Evolutionary conservation across 1,140 invertebrate species (phyloP).

Genomic region (Euura saliciscinereae): DNA sequence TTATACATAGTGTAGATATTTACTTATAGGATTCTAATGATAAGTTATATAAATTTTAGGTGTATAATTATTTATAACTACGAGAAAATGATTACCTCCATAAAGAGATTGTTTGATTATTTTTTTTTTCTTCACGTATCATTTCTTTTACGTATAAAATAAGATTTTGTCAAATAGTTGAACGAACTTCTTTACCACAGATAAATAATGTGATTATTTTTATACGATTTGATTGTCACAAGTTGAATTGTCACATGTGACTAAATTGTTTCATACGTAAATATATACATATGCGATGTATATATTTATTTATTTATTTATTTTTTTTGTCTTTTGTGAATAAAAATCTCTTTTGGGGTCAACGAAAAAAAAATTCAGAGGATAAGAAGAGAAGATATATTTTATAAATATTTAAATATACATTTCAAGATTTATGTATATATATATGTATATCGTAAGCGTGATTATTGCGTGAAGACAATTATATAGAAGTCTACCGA

Average conservation of each 20-base stretch:
- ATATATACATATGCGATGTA: too few relatives aligned
- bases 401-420: slow-evolving; percentile 8
- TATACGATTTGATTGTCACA: not conserved
- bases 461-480: not conserved
- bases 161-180: not conserved
- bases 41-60: slow-evolving; percentile 39
- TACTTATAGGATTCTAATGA: slow-evolving; percentile 39
- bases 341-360: not conserved
- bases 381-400: not conserved
- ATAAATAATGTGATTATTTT: slow-evolving; percentile 3
- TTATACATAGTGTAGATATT: slow-evolving; percentile 55
- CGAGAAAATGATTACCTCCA: slow-evolving; percentile 12
- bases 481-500: not conserved
- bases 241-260: not conserved
- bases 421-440: not conserved
- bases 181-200: not conserved
- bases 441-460: not conserved
- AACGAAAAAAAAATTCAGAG: not conserved
- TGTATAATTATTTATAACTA: slow-evolving; percentile 45
- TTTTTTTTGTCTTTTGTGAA: not conserved
- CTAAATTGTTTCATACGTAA: not conserved
- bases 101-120: slow-evolving; percentile 10
- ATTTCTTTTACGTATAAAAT: not conserved
- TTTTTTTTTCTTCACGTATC: slow-evolving; percentile 5
- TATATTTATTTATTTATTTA: not conserved